Evolutionary conservation across 1,140 invertebrate genomes (phyloP), one percentile per base, ranked within the genome.

Genomic region (Halesus radiatus): DNA sequence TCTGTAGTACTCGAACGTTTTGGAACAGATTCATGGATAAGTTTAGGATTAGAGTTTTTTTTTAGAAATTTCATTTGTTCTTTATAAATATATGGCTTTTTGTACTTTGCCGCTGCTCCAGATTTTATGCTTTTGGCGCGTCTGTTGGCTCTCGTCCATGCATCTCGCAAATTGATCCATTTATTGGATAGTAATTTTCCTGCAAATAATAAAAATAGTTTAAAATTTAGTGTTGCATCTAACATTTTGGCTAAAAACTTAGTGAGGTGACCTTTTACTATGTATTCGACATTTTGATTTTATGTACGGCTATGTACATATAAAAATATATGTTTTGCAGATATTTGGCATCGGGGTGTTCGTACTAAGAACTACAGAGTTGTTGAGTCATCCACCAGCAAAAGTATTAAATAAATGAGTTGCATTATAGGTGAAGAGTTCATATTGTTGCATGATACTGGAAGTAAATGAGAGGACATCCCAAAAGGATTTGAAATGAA

Each of bases 401-500:
- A 72, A 45, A 85, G 86, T 78, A 81, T 86, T 20, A 52, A 75
- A 37, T 77, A 82, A 80, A 82, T 84, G n/a, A 81, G 73, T 54
- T 23, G 74, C 52, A 76, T 76, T 26, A 60, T 85, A 62, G 56
- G 29, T 20, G 54, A 82, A 76, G 78, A 73, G 15, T 78, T 45
- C 76, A 80, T 84, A 50, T 15, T 10, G 64, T 22, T 80, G 18
- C 81, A 79, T 29, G 52, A 80, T 72, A 84, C 79, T 68, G 73
- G 81, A 76, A 79, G 82, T 26, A 77, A 81, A 66, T 87, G 84
- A 84, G 60, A 84, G 73, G 29, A 76, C 37, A 84, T 86, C 56
- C 83, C 84, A 8, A 50, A 73, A n/a, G 74, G 70, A 32, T 88
- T 87, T 82, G 53, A 86, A 68, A 32, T 78, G 56, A 74, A 80